Conservation (phyloP, 2,888 invertebrate genomes). For the Ormyrus labotus region DNA sequence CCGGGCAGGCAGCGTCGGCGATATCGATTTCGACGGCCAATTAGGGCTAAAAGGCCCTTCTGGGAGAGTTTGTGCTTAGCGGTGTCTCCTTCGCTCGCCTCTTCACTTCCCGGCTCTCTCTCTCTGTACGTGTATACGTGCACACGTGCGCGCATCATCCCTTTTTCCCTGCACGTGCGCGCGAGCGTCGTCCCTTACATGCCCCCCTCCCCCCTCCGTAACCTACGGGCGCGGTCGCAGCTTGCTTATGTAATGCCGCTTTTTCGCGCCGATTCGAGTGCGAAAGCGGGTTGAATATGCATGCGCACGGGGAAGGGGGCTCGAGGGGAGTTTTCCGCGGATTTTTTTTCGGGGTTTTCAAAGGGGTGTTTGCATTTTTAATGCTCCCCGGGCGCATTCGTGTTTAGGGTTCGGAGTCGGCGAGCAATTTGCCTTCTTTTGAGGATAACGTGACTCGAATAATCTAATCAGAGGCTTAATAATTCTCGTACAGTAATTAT, state of each 20-base stretch:
- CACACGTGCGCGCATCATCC: not conserved
- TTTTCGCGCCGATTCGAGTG: slow-evolving; percentile 2
- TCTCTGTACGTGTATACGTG: not conserved
- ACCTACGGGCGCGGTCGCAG: not conserved
- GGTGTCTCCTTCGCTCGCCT: slow-evolving; percentile 51
- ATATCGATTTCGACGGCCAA: slow-evolving; percentile 74
- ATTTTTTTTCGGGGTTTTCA: not conserved
- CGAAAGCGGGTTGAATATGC: slow-evolving; percentile 27
- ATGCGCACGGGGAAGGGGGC: not conserved
- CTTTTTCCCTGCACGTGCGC: not conserved
- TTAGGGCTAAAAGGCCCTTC: slow-evolving; percentile 74
- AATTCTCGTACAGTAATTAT: too few relatives aligned
- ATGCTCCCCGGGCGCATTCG: too few relatives aligned
- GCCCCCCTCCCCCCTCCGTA: not conserved
- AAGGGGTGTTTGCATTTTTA: not conserved
- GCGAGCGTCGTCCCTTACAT: not conserved
- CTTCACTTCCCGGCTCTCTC: not conserved
- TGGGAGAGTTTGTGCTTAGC: slow-evolving; percentile 65
- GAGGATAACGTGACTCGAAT: too few relatives aligned
- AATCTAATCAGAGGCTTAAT: too few relatives aligned
- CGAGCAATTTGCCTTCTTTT: too few relatives aligned
- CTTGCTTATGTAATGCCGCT: not conserved
- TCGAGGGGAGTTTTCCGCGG: not conserved
- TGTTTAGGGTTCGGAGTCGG: too few relatives aligned
- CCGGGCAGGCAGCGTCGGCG: slow-evolving; percentile 62